Conservation (phyloP, 2,888 invertebrate genomes). For the Timema cristinae region DNA sequence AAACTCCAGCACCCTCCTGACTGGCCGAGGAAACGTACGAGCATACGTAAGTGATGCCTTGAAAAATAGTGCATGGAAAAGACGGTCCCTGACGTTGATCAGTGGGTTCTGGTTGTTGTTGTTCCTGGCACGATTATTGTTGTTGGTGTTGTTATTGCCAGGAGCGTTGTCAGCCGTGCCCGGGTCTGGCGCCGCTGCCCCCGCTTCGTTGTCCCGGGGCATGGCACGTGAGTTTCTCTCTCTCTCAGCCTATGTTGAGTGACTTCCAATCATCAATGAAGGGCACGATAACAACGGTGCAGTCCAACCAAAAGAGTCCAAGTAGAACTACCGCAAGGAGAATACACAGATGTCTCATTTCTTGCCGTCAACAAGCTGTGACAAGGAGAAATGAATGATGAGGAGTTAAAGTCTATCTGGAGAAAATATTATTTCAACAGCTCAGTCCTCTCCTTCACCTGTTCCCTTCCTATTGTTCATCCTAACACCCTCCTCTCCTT, state of each 20-base stretch:
- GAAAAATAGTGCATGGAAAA: constrained; percentile 93
- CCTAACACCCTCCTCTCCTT: no score
- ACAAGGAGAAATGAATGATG: no score
- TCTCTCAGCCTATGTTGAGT: constrained; percentile 18
- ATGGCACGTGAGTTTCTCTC: constrained; percentile 14
- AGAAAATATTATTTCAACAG: no score
- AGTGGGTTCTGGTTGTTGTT: constrained; percentile 65
- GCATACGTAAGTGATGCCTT: constrained; percentile 90
- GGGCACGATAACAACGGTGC: constrained; percentile 11
- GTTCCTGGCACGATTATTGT: constrained; percentile 38
- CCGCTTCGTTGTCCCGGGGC: constrained; percentile 25
- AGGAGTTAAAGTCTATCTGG: no score
- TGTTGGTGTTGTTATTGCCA: constrained; percentile 33
- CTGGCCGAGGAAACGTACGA: constrained; percentile 78
- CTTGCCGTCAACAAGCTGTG: constrained; percentile 22
- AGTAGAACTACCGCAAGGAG: constrained; percentile 7
- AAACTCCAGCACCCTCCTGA: constrained; percentile 79
- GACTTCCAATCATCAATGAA: constrained; percentile 20
- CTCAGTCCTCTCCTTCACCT: no score
- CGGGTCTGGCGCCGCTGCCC: constrained; percentile 18
- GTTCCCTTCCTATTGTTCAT: no score
- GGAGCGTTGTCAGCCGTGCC: constrained; percentile 19
- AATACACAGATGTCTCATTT: constrained; percentile 21
- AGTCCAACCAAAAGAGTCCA: constrained; percentile 19
- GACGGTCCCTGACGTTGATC: constrained; percentile 81